Base-by-base conservation (phyloP, 2,113 vertebrate species). In the Dipodomys spectabilis region DNA sequence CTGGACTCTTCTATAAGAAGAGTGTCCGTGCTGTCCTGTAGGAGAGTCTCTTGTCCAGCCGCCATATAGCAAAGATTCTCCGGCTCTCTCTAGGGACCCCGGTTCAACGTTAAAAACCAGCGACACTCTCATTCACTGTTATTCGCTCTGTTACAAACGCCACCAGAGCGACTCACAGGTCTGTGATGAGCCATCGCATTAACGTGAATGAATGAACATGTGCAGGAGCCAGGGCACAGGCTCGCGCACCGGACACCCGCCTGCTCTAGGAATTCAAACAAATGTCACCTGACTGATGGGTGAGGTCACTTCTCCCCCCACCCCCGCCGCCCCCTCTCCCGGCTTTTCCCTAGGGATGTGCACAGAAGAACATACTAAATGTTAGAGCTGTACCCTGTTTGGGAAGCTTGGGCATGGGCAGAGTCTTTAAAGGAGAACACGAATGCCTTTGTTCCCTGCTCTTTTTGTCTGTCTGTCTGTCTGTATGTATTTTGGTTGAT, bases 141-240 rank as follows among this genome's bases (percentile, higher is more conserved):
- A 75, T 88, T 44, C 87, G 92, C 44, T 35, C 69, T 45, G 25
- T 25, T 78, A 45, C 78, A 85, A 85, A 87, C 15, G 32, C 79
- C 60, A 62, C 0, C 16, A 79, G 73, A 78, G 49, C 20, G 22
- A 68, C 23, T 90, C 60, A 78, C 28, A 94, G 18, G 80, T 4
- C 27, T 72, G 77, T 80, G 27, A 77, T 10, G 75, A 49, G 7
- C 57, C 82, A 53, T 72, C 44, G 62, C 73, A 68, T 44, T 57
- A 90, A 72, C 73, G n/a, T 62, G 80, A 16, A 16, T 57, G 53
- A 57, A 57, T 57, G 53, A 57, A 57, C 53, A 57, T 57, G 53
- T 57, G 53, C 15, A 2, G 1, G 53, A 57, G 15, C 12, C 11
- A 57, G 53, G 15, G 53, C 53, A 57, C 53, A 16, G 18, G 53